A percentile compares a stretch with the other conserved stretches of the same genome.
Conservation (phyloP, 2,797 vertebrate genomes). For the Philypnodon macrostomus region DNA sequence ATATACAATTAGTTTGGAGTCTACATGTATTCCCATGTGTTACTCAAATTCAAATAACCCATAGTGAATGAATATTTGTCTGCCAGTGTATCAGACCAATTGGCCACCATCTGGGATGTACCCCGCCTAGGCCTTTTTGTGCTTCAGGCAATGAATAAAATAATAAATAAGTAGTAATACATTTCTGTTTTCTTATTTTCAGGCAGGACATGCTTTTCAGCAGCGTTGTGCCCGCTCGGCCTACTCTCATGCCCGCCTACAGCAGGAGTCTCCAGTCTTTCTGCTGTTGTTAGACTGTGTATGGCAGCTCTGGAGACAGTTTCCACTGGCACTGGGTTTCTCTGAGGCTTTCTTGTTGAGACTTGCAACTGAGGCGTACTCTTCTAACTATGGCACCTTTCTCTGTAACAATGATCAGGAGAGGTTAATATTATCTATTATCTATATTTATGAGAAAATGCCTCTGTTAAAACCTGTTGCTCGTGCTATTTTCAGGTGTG, state of each 20-base stretch:
- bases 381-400: conserved; percentile 86
- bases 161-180: too few relatives aligned
- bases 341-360: conserved; percentile 80
- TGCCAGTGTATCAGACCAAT: too few relatives aligned
- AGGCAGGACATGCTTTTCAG: conserved; percentile 88
- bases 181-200: conserved; percentile 3
- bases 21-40: too few relatives aligned
- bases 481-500: conserved; percentile 64
- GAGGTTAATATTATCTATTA: conserved; percentile 56
- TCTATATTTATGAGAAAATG: background rate
- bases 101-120: too few relatives aligned
- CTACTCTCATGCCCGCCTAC: conserved; percentile 77
- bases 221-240: conserved; percentile 81
- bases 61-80: too few relatives aligned
- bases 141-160: too few relatives aligned
- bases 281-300: conserved; percentile 89
- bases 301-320: conserved; percentile 87
- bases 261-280: conserved; percentile 84
- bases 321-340: conserved; percentile 85
- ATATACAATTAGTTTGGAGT: too few relatives aligned
- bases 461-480: background rate
- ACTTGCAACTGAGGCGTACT: conserved; percentile 81
- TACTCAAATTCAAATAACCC: too few relatives aligned
- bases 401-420: conserved; percentile 86
- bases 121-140: too few relatives aligned